phyloP scores from a whole-genome alignment of 1,140 invertebrate genomes.

The Pogonomyrmex barbatus region DNA sequence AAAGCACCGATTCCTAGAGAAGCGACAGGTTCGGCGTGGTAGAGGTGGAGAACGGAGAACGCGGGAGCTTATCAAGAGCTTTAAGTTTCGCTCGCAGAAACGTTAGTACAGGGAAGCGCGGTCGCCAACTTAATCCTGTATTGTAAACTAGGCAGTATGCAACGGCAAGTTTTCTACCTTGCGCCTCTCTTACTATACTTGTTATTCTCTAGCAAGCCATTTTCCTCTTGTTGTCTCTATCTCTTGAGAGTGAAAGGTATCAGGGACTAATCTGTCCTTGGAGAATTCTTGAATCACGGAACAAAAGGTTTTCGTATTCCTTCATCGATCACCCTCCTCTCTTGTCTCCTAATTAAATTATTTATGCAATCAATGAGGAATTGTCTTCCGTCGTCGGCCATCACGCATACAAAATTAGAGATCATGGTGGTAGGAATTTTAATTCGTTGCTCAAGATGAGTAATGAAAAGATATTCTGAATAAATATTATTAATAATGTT shows the following conservation, averaged over 20 bases:
- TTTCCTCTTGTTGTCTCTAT: conserved; percentile 62
- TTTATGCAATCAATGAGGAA: conserved; percentile 70
- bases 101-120: conserved; percentile 59
- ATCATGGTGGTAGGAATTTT: not conserved
- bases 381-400: conserved; percentile 9
- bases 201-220: conserved; percentile 67
- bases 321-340: conserved; percentile 16
- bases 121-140: conserved; percentile 82
- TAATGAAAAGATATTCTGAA: not conserved
- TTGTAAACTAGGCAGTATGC: conserved; percentile 83
- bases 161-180: conserved; percentile 80
- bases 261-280: conserved; percentile 81
- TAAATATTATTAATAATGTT: not conserved
- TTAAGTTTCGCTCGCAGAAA: conserved; percentile 80
- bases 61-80: conserved; percentile 82
- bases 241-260: conserved; percentile 70
- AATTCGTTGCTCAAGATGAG: conserved; percentile 6
- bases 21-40: conserved; percentile 51
- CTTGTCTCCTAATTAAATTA: conserved; percentile 61
- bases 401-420: conserved; percentile 30
- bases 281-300: conserved; percentile 82
- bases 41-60: conserved; percentile 64
- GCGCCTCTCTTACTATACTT: conserved; percentile 72
- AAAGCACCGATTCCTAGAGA: conserved; percentile 32
- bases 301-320: conserved; percentile 75